Conservation (phyloP, 2,797 vertebrate genomes). For the Threskiornis aethiopicus region DNA sequence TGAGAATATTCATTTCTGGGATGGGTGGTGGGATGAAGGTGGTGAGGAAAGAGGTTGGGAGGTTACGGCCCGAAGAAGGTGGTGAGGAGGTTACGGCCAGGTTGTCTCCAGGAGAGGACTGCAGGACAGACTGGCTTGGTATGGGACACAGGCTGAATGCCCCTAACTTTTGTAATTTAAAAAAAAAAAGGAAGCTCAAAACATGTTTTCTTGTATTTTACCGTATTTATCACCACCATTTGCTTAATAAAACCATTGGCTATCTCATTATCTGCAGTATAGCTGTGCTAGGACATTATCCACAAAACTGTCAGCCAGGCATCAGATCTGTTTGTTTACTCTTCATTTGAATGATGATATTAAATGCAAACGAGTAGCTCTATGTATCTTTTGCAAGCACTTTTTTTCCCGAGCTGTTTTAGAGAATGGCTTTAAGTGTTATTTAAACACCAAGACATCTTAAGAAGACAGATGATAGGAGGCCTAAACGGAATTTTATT, state of each 20-base stretch:
- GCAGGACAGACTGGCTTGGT: not conserved
- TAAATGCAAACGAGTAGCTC: not conserved
- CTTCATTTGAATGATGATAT: not conserved
- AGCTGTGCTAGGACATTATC: not conserved
- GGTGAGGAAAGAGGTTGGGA: not conserved
- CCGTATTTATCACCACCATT: not conserved
- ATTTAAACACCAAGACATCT: not conserved
- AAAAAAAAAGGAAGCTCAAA: not conserved
- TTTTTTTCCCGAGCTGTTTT: not conserved
- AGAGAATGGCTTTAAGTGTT: not conserved
- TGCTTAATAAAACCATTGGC: not conserved
- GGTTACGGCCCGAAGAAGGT: not conserved
- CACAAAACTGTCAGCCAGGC: not conserved
- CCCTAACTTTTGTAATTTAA: not conserved
- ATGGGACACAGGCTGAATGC: not conserved
- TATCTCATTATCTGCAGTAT: not conserved
- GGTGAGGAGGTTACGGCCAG: not conserved
- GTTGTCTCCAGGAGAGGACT: not conserved
- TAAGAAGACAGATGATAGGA: not conserved
- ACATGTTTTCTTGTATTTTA: not conserved
- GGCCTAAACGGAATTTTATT: conserved; percentile 13
- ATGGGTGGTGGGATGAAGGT: not conserved
- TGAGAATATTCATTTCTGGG: not conserved
- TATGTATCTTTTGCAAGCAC: not conserved
- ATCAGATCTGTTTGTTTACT: not conserved